Evolutionary conservation across 2,888 invertebrate genomes (phyloP), one percentile per base, ranked within the genome.

Genomic region (Creontiades dilutus): DNA sequence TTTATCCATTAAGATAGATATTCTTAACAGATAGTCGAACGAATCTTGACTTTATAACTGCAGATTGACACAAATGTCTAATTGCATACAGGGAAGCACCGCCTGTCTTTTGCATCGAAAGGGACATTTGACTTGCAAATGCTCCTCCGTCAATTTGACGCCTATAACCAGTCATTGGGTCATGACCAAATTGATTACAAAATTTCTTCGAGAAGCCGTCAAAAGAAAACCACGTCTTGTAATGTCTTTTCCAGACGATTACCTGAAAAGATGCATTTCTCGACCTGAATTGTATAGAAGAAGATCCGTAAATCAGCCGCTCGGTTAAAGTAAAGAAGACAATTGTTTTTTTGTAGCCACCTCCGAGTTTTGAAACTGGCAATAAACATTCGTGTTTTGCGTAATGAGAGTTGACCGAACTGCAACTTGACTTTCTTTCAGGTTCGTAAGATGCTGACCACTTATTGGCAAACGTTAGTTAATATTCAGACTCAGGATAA

Each of bases 121-220:
- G n/a, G 61, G 61, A n/a, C 7, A 37, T 76, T 76, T 76, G 76
- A 28, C 27, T 37, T 76, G 78, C 78, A 27, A 78, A 78, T 37
- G n/a, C 11, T 7, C 46, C 78, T 46, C 46, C 78, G 46, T 78
- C 46, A 37, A 37, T 37, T 37, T 7, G 78, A 46, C 16, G 78
- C 2, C 23, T 13, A 16, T 0, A 47, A 78, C 78, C 19, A 16
- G 47, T 78, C 16, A 78, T 78, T 46, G 46, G 46, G 76, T 13
- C 37, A 16, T 78, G 78, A 78, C 28, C 12, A 46, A 68, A 78
- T 78, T 78, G 78, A 78, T 78, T 78, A 37, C 37, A 7, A 4
- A 78, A 78, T 46, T 46, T 16, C 78, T n/a, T 0, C 2, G 16
- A 78, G 19, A n/a, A 61, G n/a, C 9, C 27, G 68, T 23, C 27